phyloP scores from a whole-genome alignment of 2,113 vertebrate genomes.

The Muntiacus muntjak region DNA sequence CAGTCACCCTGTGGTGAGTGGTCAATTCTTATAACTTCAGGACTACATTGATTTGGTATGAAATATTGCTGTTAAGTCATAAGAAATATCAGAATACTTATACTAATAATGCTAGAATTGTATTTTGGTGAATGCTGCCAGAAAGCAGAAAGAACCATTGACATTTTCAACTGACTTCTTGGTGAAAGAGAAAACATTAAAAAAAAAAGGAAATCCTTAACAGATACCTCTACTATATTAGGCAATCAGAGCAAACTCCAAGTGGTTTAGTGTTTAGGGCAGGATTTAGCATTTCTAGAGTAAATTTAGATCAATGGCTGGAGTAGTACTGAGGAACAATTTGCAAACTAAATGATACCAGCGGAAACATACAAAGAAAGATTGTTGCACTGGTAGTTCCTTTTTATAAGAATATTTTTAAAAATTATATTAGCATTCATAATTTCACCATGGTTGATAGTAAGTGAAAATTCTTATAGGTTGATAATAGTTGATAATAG shows the following conservation, averaged over 20 bases:
- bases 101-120: background rate
- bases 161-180: background rate
- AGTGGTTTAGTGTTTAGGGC: background rate
- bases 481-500: background rate
- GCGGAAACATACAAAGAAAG: background rate
- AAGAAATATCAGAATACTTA: background rate
- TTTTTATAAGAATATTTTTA: background rate
- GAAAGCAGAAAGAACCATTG: background rate
- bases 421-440: background rate
- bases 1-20: background rate
- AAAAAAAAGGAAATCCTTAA: background rate
- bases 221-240: background rate
- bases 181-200: background rate
- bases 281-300: background rate
- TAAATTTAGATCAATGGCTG: background rate
- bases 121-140: background rate
- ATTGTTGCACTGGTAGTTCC: background rate
- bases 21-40: background rate
- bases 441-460: background rate
- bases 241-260: background rate
- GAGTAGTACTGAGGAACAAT: background rate
- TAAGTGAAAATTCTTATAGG: background rate
- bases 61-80: constrained; percentile 5
- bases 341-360: background rate
- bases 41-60: background rate